Evolutionary conservation across 1,140 invertebrate genomes (phyloP), one percentile per base, ranked within the genome.

Genomic region (Drosophila trapezifrons): DNA sequence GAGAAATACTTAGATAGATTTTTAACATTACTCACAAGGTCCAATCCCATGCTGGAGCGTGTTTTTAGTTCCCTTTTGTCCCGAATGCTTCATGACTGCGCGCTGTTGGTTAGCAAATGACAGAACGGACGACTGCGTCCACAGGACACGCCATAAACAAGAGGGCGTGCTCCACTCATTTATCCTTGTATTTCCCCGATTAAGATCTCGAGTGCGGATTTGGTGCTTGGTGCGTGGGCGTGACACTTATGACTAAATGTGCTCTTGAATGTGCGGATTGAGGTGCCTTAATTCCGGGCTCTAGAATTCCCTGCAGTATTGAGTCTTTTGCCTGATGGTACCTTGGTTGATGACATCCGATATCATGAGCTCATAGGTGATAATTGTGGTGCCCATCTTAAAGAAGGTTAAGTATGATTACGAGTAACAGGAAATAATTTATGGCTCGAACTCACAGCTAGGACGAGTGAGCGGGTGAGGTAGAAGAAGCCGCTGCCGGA

Each of bases 341-440:
- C 74, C 67, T 42, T 91, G 79, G 65, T 91, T 90, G n/a, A 91
- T 91, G 7, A 91, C 87, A 78, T 91, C 90, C 25, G 90, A 77
- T 55, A 95, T 91, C 45, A 95, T 94, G 1, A 95, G 87, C 90
- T 95, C 94, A 72, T 95, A 95, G 0, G 95, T 95, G 7, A 95
- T 94, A 40, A 95, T 94, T 5, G 94, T 95, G 37, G 94, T 94
- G 55, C 94, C 94, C 84, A 91, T 91, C 90, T 54, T 58, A 93
- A 6, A 70, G 69, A 87, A 85, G 10, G 3, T 35, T 29, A 32
- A 18, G 32, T 40, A 37, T 32, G 2, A 27, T 2, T 9, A 22
- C 32, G 0, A 13, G 22, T 32, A 13, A 18, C 0, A 25, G n/a
- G 0, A 7, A 4, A 32, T 4, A 17, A 12, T 22, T 40, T 22